Evolutionary conservation across 2,113 vertebrate species (phyloP), one percentile per base, ranked within the genome.

Genomic region (Halichoeres trimaculatus): DNA sequence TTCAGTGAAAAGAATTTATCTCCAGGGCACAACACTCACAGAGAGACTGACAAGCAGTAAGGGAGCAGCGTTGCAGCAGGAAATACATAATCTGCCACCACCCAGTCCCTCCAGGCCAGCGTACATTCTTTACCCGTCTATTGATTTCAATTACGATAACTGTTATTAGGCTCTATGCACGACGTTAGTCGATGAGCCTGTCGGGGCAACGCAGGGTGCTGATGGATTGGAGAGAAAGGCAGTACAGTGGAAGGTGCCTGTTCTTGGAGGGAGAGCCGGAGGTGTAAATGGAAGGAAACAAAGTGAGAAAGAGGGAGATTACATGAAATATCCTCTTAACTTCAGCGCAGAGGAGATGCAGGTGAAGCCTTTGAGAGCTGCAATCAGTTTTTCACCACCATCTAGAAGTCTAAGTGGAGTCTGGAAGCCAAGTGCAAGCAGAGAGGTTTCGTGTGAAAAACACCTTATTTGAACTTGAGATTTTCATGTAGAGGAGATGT

Each of bases 141-240:
- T 83, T 78, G 88, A 91, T 91, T 91, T 88, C 83, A 91, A 90
- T 91, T 90, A 90, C 76, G 85, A 91, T 88, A 87, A 80, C 80
- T 59, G 74, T 88, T 86, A 91, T 88, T 86, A 87, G 55, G 56
- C 78, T 20, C 69, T 74, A 52, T 57, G 80, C 73, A 20, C 23
- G 47, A 70, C 73, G 73, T 41, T 26, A 80, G 73, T 88, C 69
- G 16, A 88, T 81, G 71, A 68, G 40, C 53, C 40, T 26, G 62
- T 71, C 0, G 48, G 81, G 71, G n/a, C 30, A 65, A 80, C 51
- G 65, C 40, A 66, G 51, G 51, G 24, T 8, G 5, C 55, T 62
- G 67, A 82, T 73, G 45, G 85, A 88, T 74, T 64, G 30, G 24
- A 66, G 52, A 23, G 26, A 61, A 47, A 57, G 77, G 64, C n/a